Evolutionary conservation across 1,140 invertebrate genomes (phyloP).

Genomic region (Leguminivora glycinivorella): DNA sequence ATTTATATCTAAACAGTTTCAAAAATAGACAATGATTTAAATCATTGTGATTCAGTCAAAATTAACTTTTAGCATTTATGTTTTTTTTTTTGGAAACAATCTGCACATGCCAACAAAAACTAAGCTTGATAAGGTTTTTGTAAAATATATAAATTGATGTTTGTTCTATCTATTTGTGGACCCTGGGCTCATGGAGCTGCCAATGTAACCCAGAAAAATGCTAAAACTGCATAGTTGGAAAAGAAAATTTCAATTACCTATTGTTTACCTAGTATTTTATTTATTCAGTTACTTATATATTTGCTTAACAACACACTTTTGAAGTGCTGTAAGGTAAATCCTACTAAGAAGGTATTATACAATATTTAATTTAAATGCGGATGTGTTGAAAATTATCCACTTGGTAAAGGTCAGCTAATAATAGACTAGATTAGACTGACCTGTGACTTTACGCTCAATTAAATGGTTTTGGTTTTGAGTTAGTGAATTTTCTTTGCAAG

Average conservation of each 20-base stretch:
- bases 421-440: constrained; percentile 9
- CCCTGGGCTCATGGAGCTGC: background rate
- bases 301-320: background rate
- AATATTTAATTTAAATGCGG: background rate
- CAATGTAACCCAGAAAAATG: background rate
- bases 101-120: no score
- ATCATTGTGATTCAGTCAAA: no score
- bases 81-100: no score
- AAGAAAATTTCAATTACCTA: background rate
- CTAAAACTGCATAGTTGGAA: background rate
- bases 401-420: background rate
- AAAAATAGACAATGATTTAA: no score
- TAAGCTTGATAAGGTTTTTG: no score
- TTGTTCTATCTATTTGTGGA: no score
- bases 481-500: background rate
- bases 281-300: no score
- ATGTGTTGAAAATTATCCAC: background rate
- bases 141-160: no score
- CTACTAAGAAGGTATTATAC: background rate
- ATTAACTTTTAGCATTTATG: no score
- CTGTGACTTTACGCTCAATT: background rate
- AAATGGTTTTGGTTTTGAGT: background rate
- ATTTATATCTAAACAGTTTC: no score
- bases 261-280: no score
- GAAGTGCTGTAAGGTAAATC: background rate